Conservation (phyloP, 2,113 vertebrate genomes). For the Bungarus multicinctus region DNA sequence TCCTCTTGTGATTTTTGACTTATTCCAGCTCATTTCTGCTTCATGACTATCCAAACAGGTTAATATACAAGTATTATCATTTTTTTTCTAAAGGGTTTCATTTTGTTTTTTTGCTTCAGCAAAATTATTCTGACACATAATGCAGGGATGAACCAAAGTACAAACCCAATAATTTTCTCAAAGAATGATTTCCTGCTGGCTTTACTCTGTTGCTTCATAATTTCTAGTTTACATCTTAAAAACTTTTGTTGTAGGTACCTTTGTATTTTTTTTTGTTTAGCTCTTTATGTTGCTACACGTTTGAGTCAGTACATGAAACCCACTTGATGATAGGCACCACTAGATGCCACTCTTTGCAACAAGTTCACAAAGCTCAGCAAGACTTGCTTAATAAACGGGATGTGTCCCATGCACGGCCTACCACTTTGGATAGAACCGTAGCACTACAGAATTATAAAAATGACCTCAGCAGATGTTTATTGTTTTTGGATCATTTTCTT, state of each 20-base stretch:
- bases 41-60: background rate
- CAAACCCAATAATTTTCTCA: background rate
- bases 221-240: background rate
- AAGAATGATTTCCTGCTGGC: background rate
- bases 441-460: constrained; percentile 8
- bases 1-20: constrained; percentile 18
- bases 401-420: background rate
- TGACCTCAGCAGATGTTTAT: constrained; percentile 12
- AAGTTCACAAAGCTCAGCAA: background rate
- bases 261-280: background rate
- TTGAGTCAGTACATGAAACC: background rate
- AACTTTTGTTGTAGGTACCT: background rate
- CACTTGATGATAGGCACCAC: constrained; percentile 32
- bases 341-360: constrained; percentile 65
- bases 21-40: constrained; percentile 20
- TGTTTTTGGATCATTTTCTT: constrained; percentile 3
- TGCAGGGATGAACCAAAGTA: background rate
- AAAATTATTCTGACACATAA: constrained; percentile 3
- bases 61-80: constrained; percentile 8
- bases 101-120: background rate
- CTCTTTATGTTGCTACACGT: background rate
- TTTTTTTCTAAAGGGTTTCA: constrained; percentile 15
- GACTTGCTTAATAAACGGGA: background rate
- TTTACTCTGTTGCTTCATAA: background rate
- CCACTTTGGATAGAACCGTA: background rate